phyloP scores from a whole-genome alignment of 2,888 invertebrate species.

The Pocota personata region DNA sequence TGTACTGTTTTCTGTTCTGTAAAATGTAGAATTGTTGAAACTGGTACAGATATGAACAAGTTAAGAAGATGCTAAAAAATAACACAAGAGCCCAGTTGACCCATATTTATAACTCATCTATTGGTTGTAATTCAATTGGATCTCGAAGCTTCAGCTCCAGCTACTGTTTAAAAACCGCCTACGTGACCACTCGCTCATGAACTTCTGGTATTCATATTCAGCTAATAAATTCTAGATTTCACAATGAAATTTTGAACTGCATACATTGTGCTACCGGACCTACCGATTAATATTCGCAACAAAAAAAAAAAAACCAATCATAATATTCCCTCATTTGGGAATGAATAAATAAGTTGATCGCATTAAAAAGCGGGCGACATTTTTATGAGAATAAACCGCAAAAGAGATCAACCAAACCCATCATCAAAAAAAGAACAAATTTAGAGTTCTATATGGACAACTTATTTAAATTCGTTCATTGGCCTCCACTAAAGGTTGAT shows the following conservation, averaged over 20 bases:
- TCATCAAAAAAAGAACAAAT: background rate
- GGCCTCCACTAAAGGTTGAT: slow-evolving; percentile 14
- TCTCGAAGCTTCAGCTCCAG: too few relatives aligned
- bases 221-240: too few relatives aligned
- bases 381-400: background rate
- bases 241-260: background rate
- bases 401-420: slow-evolving; percentile 10
- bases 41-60: too few relatives aligned
- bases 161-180: too few relatives aligned
- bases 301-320: background rate
- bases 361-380: slow-evolving; percentile 18
- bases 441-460: background rate
- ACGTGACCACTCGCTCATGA: too few relatives aligned
- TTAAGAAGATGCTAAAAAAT: too few relatives aligned
- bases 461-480: slow-evolving; percentile 48
- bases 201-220: too few relatives aligned
- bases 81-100: too few relatives aligned
- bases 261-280: background rate
- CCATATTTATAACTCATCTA: too few relatives aligned
- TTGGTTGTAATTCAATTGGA: too few relatives aligned
- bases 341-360: slow-evolving; percentile 19
- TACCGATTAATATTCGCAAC: background rate
- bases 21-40: too few relatives aligned
- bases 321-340: background rate
- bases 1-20: too few relatives aligned